Base-by-base conservation (phyloP, 2,113 vertebrate genomes). In the Pseudorectes ferrugineus region DNA sequence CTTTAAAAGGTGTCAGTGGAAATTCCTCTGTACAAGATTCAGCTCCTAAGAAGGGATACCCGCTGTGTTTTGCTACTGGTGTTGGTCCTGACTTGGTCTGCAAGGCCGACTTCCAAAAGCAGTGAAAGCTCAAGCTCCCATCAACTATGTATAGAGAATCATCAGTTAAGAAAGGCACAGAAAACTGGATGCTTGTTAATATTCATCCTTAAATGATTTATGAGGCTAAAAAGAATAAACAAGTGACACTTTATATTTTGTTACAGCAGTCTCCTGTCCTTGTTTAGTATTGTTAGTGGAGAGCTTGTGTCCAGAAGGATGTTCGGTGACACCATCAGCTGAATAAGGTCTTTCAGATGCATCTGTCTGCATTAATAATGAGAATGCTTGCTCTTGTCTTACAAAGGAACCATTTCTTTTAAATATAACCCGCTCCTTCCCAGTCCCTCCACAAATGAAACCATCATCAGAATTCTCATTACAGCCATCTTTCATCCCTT, bases 261-360 rank as follows among this genome's bases (percentile, higher is more conserved):
- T 68, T 92, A 61, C 85, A 92, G 95, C 93, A 91, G 67, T 72
- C 82, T 90, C 67, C n/a, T 94, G 6, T 84, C 55, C 86, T 91
- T 95, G 77, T 98, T 97, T 95, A 94, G 82, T 96, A 73, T 71
- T 65, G 36, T 92, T 92, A 84, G 83, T 90, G 70, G 63, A 77
- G 71, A 91, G 40, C 81, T 92, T 36, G 76, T 70, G 93, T 65
- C 62, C 92, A 94, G 88, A 96, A 96, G 93, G 86, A 62, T 89
- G 83, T 88, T 93, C 7, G 14, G 88, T 90, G 94, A 92, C 93
- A 92, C 91, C 80, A 89, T 79, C 80, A 65, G 22, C 78, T 97
- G 95, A 97, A 96, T 96, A 72, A 96, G 82, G 92, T 63, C 95
- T 97, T 97, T 97, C 90, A 97, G 92, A 91, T 67, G 71, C 2